Base-by-base conservation (phyloP, 2,113 vertebrate species). In the Rhipidura dahli region DNA sequence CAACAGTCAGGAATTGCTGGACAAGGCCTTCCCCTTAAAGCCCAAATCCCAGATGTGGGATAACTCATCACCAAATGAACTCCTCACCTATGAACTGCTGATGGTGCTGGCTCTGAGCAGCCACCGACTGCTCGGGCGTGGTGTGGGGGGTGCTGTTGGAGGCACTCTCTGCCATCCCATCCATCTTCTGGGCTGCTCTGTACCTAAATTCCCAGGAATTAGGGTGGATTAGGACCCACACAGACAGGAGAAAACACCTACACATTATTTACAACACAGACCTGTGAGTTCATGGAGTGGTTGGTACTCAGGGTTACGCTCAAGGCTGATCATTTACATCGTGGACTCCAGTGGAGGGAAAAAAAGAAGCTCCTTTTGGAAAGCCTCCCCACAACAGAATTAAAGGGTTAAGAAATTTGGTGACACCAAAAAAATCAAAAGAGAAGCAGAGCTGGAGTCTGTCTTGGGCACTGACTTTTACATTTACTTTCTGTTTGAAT, bases 61-160 rank as follows among this genome's bases (percentile, higher is more conserved):
- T 13, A n/a, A 7, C 2, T 15, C 19, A 51, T 3, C 7, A 15
- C 3, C 5, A 27, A 28, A 73, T 33, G 30, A 4, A 13, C 28
- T 68, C 18, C 97, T 98, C 97, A 99, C 99, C 99, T 42, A 99
- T 99, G 97, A 99, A 99, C 90, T 99, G 99, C 97, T 99, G 99
- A 96, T 99, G 99, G 64, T 99, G 99, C 73, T 99, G 99, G 93
- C 98, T 99, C 93, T 99, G 99, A 18, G 99, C 98, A 2, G 99
- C 99, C 47, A 99, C 98, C 0, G 99, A 99, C 82, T 99, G 99
- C 97, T 99, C 99, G 0, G 99, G 98, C 0, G 99, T 98, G 75
- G 97, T 90, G 92, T 99, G 98, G 39, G 98, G 98, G 90, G 97
- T 98, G 83, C 98, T 98, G 31, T 98, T 98, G 47, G 98, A 97